Evolutionary conservation across 2,797 vertebrate species (phyloP).

Genomic region (Potorous gilbertii): DNA sequence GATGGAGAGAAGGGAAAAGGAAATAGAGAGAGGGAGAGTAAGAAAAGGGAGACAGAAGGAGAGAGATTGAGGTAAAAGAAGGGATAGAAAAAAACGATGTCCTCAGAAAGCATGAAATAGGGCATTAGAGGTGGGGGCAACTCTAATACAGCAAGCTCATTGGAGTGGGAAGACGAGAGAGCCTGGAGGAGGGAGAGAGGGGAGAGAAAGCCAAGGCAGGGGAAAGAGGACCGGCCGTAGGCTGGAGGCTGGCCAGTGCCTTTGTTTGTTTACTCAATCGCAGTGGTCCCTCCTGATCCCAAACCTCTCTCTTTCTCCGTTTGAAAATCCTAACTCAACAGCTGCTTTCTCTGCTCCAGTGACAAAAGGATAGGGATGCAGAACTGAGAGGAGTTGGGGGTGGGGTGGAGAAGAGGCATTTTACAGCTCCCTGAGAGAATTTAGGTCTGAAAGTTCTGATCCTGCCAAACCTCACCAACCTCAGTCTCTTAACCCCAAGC

Average conservation of each 20-base stretch:
- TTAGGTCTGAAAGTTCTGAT: background rate
- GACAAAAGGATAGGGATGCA: background rate
- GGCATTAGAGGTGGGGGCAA: background rate
- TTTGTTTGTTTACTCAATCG: conserved; percentile 15
- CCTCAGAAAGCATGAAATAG: background rate
- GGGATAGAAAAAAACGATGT: background rate
- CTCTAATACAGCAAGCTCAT: background rate
- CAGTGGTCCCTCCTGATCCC: background rate
- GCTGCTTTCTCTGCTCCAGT: background rate
- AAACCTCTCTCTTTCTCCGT: background rate
- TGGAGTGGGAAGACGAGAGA: background rate
- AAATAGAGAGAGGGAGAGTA: background rate
- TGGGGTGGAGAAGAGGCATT: background rate
- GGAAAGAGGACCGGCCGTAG: background rate
- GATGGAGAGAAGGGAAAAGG: background rate
- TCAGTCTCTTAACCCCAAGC: background rate
- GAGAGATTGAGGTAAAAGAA: background rate
- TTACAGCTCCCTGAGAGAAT: background rate
- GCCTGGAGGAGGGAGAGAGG: background rate
- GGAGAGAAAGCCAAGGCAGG: background rate
- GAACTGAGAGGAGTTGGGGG: background rate
- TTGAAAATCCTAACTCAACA: background rate
- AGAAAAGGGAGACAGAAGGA: background rate
- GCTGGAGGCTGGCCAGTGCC: background rate
- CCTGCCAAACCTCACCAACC: background rate